phyloP scores from a whole-genome alignment of 1,140 invertebrate species.

The Papilio polyxenes region DNA sequence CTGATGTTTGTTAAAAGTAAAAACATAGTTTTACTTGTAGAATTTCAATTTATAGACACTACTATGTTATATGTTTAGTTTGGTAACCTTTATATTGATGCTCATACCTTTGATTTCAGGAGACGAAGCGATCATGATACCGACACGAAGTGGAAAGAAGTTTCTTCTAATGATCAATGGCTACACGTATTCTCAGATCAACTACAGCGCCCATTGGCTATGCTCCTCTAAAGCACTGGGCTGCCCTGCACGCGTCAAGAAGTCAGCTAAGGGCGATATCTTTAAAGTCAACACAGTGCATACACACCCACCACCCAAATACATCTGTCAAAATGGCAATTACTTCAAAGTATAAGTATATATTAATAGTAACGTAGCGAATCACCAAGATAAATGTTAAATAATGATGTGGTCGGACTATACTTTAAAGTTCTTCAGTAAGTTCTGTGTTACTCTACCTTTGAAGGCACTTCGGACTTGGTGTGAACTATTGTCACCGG shows the following conservation, averaged over 20 bases:
- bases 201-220: conserved; percentile 55
- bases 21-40: too few species aligned
- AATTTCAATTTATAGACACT: too few species aligned
- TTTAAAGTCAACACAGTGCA: conserved; percentile 43
- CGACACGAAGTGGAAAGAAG: conserved; percentile 59
- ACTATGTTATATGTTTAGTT: too few species aligned
- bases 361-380: neutral
- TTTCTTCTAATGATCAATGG: conserved; percentile 60
- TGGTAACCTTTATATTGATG: neutral
- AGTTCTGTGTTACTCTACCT: too few species aligned
- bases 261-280: conserved; percentile 39
- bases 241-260: conserved; percentile 50
- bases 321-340: conserved; percentile 41
- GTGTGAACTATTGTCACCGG: too few species aligned
- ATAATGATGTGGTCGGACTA: too few species aligned
- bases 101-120: conserved; percentile 32
- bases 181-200: conserved; percentile 64
- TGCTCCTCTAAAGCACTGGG: conserved; percentile 57
- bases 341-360: conserved; percentile 49
- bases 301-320: conserved; percentile 50
- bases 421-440: neutral
- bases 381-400: too few species aligned
- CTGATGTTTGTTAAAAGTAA: too few species aligned
- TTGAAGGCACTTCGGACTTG: too few species aligned
- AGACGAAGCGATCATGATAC: conserved; percentile 55